Conservation (phyloP, 2,888 invertebrate genomes). For the Drosophila aldrichi region DNA sequence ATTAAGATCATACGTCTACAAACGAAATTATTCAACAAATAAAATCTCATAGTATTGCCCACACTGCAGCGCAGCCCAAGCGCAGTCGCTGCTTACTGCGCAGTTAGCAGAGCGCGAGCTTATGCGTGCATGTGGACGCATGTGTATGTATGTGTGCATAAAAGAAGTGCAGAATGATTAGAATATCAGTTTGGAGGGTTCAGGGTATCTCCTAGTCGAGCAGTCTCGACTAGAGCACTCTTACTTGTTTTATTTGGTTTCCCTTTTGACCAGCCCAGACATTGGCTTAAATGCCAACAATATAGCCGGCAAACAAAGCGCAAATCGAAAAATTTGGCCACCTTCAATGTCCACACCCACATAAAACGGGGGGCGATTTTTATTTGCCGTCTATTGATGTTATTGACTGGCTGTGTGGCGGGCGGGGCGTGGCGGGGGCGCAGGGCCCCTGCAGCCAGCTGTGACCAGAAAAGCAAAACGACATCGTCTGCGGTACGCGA, state of each 20-base stretch:
- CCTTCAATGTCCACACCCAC: conserved; percentile 31
- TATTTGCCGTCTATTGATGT: conserved; percentile 79
- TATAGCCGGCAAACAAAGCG: conserved; percentile 60
- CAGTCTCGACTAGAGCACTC: too few species aligned
- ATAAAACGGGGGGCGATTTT: conserved; percentile 52
- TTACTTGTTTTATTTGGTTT: conserved; percentile 47
- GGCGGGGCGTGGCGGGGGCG: not conserved
- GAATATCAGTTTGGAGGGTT: too few species aligned
- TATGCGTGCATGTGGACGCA: too few species aligned
- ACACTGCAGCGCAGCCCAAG: too few species aligned
- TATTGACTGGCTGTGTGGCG: conserved; percentile 64
- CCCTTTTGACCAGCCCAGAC: conserved; percentile 66
- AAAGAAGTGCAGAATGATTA: too few species aligned
- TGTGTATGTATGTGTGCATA: too few species aligned
- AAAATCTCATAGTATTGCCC: too few species aligned
- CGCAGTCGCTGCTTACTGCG: too few species aligned
- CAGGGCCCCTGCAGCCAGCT: conserved; percentile 50
- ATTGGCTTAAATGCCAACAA: conserved; percentile 56
- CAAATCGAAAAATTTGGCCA: conserved; percentile 61
- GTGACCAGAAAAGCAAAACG: conserved; percentile 57
- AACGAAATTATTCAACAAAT: too few species aligned
- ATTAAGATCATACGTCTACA: too few species aligned
- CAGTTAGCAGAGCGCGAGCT: too few species aligned
- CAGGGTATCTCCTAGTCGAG: too few species aligned
- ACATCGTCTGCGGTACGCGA: conserved; percentile 30